phyloP scores from a whole-genome alignment of 2,113 vertebrate species.

The Platichthys flesus region DNA sequence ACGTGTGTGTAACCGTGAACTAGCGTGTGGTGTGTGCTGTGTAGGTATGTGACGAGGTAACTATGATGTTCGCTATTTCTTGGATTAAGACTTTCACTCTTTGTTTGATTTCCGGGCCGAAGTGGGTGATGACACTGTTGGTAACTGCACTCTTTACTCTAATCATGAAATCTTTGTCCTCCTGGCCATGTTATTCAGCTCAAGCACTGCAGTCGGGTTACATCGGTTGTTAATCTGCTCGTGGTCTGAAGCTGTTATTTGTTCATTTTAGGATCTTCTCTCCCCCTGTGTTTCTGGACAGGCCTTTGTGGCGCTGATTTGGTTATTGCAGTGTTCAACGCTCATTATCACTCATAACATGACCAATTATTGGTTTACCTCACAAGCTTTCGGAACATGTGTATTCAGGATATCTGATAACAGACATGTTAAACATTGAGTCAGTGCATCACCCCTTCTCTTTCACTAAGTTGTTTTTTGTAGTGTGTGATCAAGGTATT shows the following conservation, averaged over 20 bases:
- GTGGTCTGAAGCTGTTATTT: slow-evolving; percentile 21
- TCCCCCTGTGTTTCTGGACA: not conserved
- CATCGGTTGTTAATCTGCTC: slow-evolving; percentile 24
- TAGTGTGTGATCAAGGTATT: slow-evolving; percentile 56
- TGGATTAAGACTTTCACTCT: slow-evolving; percentile 78
- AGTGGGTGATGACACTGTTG: slow-evolving; percentile 67
- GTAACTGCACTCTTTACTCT: slow-evolving; percentile 66
- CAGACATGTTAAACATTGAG: not conserved
- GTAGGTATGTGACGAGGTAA: slow-evolving; percentile 82
- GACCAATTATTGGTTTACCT: slow-evolving; percentile 26
- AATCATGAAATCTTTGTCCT: slow-evolving; percentile 39
- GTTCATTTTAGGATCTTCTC: not conserved
- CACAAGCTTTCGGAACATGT: slow-evolving; percentile 12
- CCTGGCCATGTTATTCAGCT: slow-evolving; percentile 33
- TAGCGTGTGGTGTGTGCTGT: slow-evolving; percentile 83
- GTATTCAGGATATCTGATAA: too few relatives aligned
- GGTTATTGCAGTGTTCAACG: not conserved
- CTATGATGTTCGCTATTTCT: slow-evolving; percentile 78
- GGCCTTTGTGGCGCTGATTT: not conserved
- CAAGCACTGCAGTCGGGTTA: slow-evolving; percentile 23
- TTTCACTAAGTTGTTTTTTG: slow-evolving; percentile 66
- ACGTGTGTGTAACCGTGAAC: slow-evolving; percentile 83
- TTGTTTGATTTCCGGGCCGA: slow-evolving; percentile 68
- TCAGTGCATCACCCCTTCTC: slow-evolving; percentile 47
- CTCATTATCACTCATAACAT: not conserved